These are phyloP conservation scores for Gymnothorax javanicus DNA, from an alignment of 2,797 vertebrate species.

Conservation along the genomic window DNA sequence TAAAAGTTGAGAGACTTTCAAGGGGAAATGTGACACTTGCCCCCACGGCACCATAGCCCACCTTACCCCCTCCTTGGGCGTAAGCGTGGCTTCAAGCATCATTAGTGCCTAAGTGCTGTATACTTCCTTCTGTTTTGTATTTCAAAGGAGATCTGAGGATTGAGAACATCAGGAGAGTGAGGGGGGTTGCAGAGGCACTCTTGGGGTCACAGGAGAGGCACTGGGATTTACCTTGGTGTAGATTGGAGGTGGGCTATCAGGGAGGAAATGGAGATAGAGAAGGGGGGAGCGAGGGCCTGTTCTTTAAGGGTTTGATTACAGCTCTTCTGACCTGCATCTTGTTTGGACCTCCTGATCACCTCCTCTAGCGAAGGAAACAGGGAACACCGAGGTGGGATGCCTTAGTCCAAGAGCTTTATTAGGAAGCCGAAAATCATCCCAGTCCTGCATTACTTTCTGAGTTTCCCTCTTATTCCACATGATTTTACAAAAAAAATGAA, in stretches of 20 bases:
- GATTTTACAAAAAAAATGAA: no score
- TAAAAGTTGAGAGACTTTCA: slow-evolving; percentile 33
- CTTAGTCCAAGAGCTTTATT: neutral
- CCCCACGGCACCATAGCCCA: no score
- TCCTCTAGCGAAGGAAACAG: neutral
- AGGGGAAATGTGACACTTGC: slow-evolving; percentile 50
- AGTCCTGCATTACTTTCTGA: no score
- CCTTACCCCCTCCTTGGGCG: slow-evolving; percentile 43
- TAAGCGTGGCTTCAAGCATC: slow-evolving; percentile 66
- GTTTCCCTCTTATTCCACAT: no score
- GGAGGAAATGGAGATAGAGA: neutral
- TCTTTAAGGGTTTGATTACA: slow-evolving; percentile 17
- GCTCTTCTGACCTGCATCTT: neutral
- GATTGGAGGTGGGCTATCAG: no score
- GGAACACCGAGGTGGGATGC: neutral
- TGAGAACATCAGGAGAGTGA: neutral
- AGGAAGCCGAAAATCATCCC: neutral
- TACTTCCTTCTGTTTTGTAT: slow-evolving; percentile 19
- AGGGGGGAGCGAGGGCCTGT: no score
- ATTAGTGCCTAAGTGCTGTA: slow-evolving; percentile 57
- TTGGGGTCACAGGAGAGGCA: no score
- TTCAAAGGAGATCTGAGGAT: slow-evolving; percentile 52
- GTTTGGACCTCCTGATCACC: slow-evolving; percentile 13
- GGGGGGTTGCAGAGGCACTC: neutral
- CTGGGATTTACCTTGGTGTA: no score